phyloP scores from a whole-genome alignment of 2,797 vertebrate species.

The Lepilemur ruficaudatus region DNA sequence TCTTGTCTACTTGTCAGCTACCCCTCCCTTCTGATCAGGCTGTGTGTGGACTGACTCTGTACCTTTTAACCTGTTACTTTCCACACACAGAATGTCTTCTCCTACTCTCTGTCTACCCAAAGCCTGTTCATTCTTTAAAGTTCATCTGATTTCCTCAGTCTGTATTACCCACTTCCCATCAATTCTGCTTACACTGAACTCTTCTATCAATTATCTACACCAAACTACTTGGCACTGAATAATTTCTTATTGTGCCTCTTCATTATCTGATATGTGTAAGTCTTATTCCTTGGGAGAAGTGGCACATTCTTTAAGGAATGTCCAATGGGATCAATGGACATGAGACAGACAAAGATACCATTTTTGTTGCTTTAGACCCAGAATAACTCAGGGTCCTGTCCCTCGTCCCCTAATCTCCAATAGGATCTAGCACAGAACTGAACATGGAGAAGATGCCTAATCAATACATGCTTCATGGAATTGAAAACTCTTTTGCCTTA shows the following conservation, averaged over 20 bases:
- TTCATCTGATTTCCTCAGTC: neutral
- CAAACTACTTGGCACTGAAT: neutral
- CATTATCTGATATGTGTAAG: neutral
- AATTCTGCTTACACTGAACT: neutral
- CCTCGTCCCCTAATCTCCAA: neutral
- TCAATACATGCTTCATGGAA: neutral
- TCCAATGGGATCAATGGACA: neutral
- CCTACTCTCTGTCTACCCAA: neutral
- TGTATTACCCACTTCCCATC: neutral
- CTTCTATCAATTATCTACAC: neutral
- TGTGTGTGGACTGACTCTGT: neutral
- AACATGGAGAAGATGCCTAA: neutral
- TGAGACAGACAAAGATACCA: neutral
- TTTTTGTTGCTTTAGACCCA: neutral
- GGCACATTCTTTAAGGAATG: neutral
- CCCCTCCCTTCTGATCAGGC: neutral
- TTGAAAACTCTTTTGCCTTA: slow-evolving; percentile 2
- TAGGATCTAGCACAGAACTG: neutral
- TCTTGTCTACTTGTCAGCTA: neutral
- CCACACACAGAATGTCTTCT: neutral
- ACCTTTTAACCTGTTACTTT: neutral
- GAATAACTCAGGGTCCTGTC: neutral
- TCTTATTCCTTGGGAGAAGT: neutral
- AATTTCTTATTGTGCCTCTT: neutral
- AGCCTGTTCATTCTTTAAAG: neutral